Evolutionary conservation across 2,888 invertebrate species (phyloP).

Genomic region (Anticlea derivata): DNA sequence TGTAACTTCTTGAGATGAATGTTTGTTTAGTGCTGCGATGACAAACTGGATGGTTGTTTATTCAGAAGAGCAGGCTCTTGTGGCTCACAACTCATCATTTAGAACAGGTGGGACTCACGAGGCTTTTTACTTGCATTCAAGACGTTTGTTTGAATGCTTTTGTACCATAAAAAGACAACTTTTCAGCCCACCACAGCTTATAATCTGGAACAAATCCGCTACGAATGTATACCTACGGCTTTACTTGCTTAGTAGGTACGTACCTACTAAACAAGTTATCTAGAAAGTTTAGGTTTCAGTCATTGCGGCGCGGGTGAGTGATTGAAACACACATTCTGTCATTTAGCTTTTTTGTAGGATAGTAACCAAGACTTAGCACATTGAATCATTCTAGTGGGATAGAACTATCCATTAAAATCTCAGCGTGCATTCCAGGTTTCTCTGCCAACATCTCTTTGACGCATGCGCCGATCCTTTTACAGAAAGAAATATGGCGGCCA

Average conservation of each 20-base stretch:
- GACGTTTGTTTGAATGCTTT: background rate
- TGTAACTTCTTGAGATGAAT: conserved; percentile 24
- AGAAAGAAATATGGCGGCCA: conserved; percentile 40
- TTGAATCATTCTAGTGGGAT: conserved; percentile 5
- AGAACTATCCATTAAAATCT: conserved; percentile 7
- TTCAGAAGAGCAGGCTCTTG: conserved; percentile 13
- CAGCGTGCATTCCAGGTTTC: conserved; percentile 14
- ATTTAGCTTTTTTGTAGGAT: too few species aligned
- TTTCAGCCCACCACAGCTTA: too few species aligned
- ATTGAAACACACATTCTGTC: background rate
- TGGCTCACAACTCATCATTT: conserved; percentile 16
- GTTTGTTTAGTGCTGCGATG: conserved; percentile 27
- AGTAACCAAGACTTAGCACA: background rate
- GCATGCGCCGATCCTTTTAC: conserved; percentile 31
- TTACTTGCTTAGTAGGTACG: too few species aligned
- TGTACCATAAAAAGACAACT: too few species aligned
- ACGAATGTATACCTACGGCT: too few species aligned
- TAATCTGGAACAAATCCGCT: too few species aligned
- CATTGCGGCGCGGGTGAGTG: too few species aligned
- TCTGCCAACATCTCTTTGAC: conserved; percentile 20
- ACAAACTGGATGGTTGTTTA: conserved; percentile 29
- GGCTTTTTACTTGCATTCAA: background rate
- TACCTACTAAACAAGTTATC: too few species aligned
- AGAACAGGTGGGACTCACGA: conserved; percentile 21
- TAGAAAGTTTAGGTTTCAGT: too few species aligned